Conservation (phyloP, 2,888 invertebrate species). For the Drosophila testacea region DNA sequence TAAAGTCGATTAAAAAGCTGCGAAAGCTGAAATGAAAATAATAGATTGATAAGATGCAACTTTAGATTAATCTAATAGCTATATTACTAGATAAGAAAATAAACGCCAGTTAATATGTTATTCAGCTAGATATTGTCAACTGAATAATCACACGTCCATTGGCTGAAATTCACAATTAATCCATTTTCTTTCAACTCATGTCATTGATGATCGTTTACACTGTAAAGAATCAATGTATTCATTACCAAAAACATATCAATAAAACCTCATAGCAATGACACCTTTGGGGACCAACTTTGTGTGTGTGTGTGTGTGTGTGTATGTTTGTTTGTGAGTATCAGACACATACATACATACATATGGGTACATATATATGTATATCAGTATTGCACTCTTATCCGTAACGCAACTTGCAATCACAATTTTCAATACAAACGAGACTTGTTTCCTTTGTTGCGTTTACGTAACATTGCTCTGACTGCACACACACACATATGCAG, state of each 20-base stretch:
- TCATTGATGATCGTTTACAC: slow-evolving; percentile 4
- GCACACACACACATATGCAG: slow-evolving; percentile 83
- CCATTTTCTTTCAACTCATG: neutral
- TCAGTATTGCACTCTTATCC: slow-evolving; percentile 38
- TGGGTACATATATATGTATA: neutral
- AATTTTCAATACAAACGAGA: slow-evolving; percentile 64
- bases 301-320: neutral
- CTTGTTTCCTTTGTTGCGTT: slow-evolving; percentile 62
- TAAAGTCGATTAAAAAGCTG: neutral
- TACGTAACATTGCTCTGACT: slow-evolving; percentile 35
- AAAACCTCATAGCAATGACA: slow-evolving; percentile 31
- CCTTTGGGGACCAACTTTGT: slow-evolving; percentile 22
- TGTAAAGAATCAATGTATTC: slow-evolving; percentile 17
- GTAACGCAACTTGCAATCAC: slow-evolving; percentile 52
- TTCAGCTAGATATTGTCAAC: neutral
- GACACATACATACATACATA: slow-evolving; percentile 4
- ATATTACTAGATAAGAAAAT: too few relatives aligned
- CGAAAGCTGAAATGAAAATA: neutral
- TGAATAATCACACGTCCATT: neutral
- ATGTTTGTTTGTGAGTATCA: neutral
- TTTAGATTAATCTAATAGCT: too few relatives aligned
- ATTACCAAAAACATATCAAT: slow-evolving; percentile 34
- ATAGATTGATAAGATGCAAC: too few relatives aligned
- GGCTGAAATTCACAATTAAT: neutral
- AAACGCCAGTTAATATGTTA: too few relatives aligned